A percentile compares a stretch with the other conserved stretches of the same genome.
Conservation (phyloP, 1,140 invertebrate genomes). For the Tigriopus japonicus region DNA sequence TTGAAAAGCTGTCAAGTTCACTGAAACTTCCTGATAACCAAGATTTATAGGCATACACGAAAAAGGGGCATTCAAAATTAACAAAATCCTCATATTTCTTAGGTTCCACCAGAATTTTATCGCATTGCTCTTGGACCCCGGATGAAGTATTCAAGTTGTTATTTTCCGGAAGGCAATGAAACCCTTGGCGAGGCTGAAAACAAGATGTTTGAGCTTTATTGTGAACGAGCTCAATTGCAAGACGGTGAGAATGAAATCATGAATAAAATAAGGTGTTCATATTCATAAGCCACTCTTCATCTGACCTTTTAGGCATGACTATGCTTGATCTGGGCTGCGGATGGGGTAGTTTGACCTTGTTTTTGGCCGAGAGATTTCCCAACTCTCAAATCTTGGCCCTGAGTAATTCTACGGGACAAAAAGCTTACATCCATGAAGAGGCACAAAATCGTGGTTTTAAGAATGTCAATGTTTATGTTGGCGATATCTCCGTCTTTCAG, state of each 20-base stretch:
- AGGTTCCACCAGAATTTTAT: conserved; percentile 11
- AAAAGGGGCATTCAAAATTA: background rate
- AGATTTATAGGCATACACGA: too few species aligned
- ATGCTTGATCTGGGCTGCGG: background rate
- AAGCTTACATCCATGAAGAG: background rate
- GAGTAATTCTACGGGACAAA: background rate
- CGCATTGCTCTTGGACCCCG: conserved; percentile 3
- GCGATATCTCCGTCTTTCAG: background rate
- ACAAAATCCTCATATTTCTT: background rate
- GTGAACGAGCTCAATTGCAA: background rate
- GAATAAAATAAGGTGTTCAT: too few species aligned
- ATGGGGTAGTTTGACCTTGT: background rate
- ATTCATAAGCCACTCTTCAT: too few species aligned
- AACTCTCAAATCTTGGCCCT: background rate
- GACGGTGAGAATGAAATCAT: background rate
- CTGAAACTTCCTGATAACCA: too few species aligned
- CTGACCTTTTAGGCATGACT: background rate
- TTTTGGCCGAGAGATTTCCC: background rate
- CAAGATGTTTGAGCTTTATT: background rate
- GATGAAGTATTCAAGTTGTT: background rate
- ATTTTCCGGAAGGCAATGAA: background rate
- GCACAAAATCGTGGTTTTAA: background rate
- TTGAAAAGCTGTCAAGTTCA: too few species aligned
- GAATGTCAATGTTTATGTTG: conserved; percentile 3
- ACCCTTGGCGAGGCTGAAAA: background rate